Conservation (phyloP, 2,888 invertebrate species). For the Callyntrura sp. region DNA sequence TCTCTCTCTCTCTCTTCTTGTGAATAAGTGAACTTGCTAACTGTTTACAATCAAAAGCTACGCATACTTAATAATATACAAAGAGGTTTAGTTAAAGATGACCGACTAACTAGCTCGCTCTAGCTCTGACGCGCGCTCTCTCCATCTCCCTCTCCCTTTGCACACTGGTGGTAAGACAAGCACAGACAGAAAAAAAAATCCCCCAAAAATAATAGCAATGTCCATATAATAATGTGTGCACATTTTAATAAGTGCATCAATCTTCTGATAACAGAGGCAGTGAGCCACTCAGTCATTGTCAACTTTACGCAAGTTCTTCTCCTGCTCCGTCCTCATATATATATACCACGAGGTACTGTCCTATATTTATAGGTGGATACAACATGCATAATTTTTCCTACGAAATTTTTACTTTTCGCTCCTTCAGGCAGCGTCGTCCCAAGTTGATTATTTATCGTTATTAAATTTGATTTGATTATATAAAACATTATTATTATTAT, state of each 20-base stretch:
- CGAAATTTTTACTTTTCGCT: too few species aligned
- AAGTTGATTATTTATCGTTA: constrained; percentile 49
- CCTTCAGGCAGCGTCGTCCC: not conserved
- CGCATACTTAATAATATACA: too few species aligned
- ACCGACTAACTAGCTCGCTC: too few species aligned
- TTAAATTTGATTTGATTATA: constrained; percentile 53
- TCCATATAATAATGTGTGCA: not conserved
- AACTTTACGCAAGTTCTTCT: constrained; percentile 39
- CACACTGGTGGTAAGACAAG: too few species aligned
- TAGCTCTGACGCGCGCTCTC: too few species aligned
- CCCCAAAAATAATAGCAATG: not conserved
- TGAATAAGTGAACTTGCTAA: too few species aligned
- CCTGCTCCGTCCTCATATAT: not conserved
- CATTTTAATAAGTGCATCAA: not conserved
- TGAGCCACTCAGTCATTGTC: constrained; percentile 53
- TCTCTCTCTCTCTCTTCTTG: too few species aligned
- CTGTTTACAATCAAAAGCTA: too few species aligned
- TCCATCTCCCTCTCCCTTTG: too few species aligned
- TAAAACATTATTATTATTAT: constrained; percentile 4
- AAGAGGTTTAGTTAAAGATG: too few species aligned
- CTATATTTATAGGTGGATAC: not conserved
- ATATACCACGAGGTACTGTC: not conserved
- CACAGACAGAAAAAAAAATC: too few species aligned
- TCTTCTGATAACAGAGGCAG: constrained; percentile 19
- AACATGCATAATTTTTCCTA: not conserved